Base-by-base conservation (phyloP, 2,888 invertebrate genomes). In the Hyles lineata region DNA sequence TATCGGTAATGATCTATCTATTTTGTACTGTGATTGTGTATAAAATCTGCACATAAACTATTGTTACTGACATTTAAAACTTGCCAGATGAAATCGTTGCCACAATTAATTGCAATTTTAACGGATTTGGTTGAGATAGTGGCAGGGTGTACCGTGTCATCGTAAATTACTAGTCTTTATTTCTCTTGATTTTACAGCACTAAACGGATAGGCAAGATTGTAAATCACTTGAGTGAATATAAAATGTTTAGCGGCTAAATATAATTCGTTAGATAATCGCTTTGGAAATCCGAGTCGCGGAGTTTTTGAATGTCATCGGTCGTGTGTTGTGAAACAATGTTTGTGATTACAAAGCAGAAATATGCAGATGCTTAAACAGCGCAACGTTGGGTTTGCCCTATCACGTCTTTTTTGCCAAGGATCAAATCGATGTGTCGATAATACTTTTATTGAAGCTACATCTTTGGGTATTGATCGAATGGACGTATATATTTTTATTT, bases 181-280 rank as follows among this genome's bases (percentile, higher is more conserved):
- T 43, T 15, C 50, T 50, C 43, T 67, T 67, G 67, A 67, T 67
- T 35, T 63, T 43, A 50, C 17, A 50, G 21, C 67, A 55, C 55
- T 55, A 55, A 55, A 55, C 55, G 55, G 17, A 55, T n/a, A 43
- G 5, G 15, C 15, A 50, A 50, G 23, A 67, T 62, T 62, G 35
- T 67, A 50, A 25, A 50, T 67, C 23, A 23, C 23, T 25, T 23
- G 63, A 43, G 8, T 63, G 11, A 50, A 67, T 67, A 67, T 50
- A 50, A 67, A 21, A 67, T 67, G 43, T 67, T 67, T 15, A n/a
- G 25, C 23, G 17, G 23, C 67, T 67, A 67, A 67, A 67, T 50
- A 67, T 67, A 67, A 2, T 21, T 15, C 23, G 67, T 67, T 67
- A 67, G 67, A 67, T 67, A 67, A 67, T 67, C 67, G 50, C 43